These are phyloP conservation scores for Rhyacichthys aspro DNA, from an alignment of 2,797 vertebrate species.

Conservation along the genomic window DNA sequence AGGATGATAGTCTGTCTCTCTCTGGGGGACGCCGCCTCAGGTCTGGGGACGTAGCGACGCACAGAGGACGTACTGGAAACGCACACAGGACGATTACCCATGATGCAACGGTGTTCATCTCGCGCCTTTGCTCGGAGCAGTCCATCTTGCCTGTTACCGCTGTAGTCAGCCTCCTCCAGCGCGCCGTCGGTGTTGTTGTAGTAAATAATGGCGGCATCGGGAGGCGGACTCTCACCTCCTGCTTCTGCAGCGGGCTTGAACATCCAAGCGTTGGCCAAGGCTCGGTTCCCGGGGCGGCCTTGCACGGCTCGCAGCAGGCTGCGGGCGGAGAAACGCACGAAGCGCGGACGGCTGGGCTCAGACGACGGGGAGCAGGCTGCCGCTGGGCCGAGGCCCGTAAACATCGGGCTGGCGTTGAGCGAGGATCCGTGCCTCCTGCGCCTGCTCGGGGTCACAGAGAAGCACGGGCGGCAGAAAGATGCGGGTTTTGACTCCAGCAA, in stretches of 20 bases:
- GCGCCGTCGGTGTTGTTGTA: constrained; percentile 78
- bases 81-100: constrained; percentile 61
- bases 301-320: constrained; percentile 70
- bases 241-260: constrained; percentile 67
- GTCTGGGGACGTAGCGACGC: constrained; percentile 2
- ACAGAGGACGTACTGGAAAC: not conserved
- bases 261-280: constrained; percentile 69
- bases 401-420: constrained; percentile 79
- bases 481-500: constrained; percentile 81
- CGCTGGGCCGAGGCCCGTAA: constrained; percentile 80
- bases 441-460: constrained; percentile 82
- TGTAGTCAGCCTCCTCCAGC: constrained; percentile 55
- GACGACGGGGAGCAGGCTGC: constrained; percentile 63
- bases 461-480: constrained; percentile 80
- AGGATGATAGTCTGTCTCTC: too few relatives aligned
- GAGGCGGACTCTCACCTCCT: constrained; percentile 83
- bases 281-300: constrained; percentile 88
- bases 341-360: constrained; percentile 69
- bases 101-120: constrained; percentile 77
- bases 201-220: constrained; percentile 91
- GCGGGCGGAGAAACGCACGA: constrained; percentile 75
- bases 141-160: constrained; percentile 83
- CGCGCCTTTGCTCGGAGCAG: constrained; percentile 78
- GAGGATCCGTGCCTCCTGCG: constrained; percentile 84
- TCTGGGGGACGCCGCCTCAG: not conserved